Base-by-base conservation (phyloP, 2,888 invertebrate species). In the Hyalella azteca region DNA sequence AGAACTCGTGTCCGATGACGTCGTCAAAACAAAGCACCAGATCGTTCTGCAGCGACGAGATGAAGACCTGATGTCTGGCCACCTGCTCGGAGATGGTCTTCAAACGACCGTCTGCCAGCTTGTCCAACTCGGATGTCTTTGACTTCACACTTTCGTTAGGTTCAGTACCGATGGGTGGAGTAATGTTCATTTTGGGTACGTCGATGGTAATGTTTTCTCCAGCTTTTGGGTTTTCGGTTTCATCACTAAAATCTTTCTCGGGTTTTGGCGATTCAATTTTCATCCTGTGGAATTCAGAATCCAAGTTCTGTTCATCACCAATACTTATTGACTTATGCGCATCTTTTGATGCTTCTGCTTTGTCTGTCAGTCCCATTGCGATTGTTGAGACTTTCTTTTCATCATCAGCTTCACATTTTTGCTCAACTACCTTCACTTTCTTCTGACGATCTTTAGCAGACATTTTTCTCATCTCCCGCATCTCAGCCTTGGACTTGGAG, bases 1-100 rank as follows among this genome's bases (percentile, higher is more conserved):
- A 98, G 89, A 96, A 97, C 83, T 90, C 90, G 78, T 95, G 93
- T 83, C 93, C 92, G 81, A 97, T 93, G 87, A 97, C 92, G 88
- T 97, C 97, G 39, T 73, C 19, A 19, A 66, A 66, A 36, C 66
- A 66, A 13, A 66, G 66, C 7, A n/a, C 19, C 13, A 66, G 36
- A 32, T 36, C 39, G 4, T 9, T 3, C 15, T 3, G 19, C 13
- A 36, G 4, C 29, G 36, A 11, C 11, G 66, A 32, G 15, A 66
- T 13, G 5, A 13, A 29, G 0, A 19, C 11, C 13, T 15, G 13
- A 36, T 66, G 39, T 66, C 49, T 22, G 32, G 39, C 60, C 26
- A 40, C 22, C 36, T 41, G 29, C 40, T 11, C 32, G 26, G 2
- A 11, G 32, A 50, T 26, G 40, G 54, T n/a, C n/a, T n/a, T n/a